Evolutionary conservation across 2,113 vertebrate species (phyloP).

Genomic region (Tachycineta bicolor): DNA sequence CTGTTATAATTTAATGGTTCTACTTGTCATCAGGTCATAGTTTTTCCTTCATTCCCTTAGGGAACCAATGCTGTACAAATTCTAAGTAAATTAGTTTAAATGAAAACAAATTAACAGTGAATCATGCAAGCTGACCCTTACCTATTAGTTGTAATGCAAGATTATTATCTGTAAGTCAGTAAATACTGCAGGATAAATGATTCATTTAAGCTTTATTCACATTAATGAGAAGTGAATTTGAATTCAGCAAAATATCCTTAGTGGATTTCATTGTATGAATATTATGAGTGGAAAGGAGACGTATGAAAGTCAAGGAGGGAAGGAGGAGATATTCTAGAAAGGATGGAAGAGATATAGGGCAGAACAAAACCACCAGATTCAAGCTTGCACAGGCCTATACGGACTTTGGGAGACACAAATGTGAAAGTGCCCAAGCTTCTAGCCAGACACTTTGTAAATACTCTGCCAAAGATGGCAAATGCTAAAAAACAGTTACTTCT

Average conservation of each 20-base stretch:
- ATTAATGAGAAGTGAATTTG: background rate
- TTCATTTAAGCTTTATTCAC: slow-evolving; percentile 25
- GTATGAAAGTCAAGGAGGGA: background rate
- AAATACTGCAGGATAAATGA: slow-evolving; percentile 30
- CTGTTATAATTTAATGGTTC: background rate
- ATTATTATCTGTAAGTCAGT: slow-evolving; percentile 3
- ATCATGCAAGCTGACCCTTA: slow-evolving; percentile 45
- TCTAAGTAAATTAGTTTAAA: slow-evolving; percentile 47
- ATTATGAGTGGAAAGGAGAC: background rate
- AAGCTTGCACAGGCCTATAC: fast-evolving
- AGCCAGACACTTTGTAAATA: background rate
- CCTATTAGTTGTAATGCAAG: slow-evolving; percentile 14
- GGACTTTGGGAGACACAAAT: background rate
- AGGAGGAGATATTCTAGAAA: background rate
- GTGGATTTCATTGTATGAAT: background rate
- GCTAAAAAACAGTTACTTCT: background rate
- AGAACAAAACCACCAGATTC: fast-evolving
- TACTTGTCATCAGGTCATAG: background rate
- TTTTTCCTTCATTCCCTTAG: background rate
- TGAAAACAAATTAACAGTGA: slow-evolving; percentile 49
- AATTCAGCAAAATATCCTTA: background rate
- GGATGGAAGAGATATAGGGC: background rate
- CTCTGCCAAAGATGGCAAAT: background rate
- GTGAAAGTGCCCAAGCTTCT: background rate
- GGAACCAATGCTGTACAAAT: background rate